Base-by-base conservation (phyloP, 2,888 invertebrate genomes). In the Lathronympha strigana region DNA sequence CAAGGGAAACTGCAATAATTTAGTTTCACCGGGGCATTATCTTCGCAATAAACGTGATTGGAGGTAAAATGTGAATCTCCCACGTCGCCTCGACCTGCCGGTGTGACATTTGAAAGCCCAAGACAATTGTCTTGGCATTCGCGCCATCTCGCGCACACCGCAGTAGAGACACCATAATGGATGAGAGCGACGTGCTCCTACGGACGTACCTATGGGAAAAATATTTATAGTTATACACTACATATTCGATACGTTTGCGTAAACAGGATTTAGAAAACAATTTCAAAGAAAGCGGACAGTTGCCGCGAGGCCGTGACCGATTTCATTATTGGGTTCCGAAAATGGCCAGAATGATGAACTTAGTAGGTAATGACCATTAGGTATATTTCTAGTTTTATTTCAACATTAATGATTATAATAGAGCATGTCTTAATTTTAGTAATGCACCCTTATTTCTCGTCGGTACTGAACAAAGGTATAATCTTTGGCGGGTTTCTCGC, bases 61-160 rank as follows among this genome's bases (percentile, higher is more conserved):
- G 70, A 68, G 70, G 75, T 76, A 83, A 86, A 87, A 85, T 82
- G 84, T 82, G 83, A 83, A 82, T 81, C 82, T 85, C 83, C 82
- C 84, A 85, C 84, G 83, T 82, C 71, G 71, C 72, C 75, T 73
- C 76, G 78, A 81, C 82, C 77, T 78, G 78, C 77, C 74, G 75
- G 77, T 80, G 79, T 87, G 88, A 87, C 88, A 89, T 90, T 89
- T 89, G 79, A 81, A 83, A 85, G 77, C 76, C 74, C 72, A 73
- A 79, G 76, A 77, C 79, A 77, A 81, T 77, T 72, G 75, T 74
- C 73, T 73, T 69, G 69, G 69, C 72, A 71, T 76, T 73, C 73
- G 71, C 67, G 71, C 72, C 73, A 36, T 60, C 53, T 58, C 11
- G 45, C 36, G 64, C 64, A 45, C 58, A 76, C 73, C 73, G 73